These are phyloP conservation scores for Alosa sapidissima DNA, from an alignment of 2,797 vertebrate species.

Conservation along the genomic window DNA sequence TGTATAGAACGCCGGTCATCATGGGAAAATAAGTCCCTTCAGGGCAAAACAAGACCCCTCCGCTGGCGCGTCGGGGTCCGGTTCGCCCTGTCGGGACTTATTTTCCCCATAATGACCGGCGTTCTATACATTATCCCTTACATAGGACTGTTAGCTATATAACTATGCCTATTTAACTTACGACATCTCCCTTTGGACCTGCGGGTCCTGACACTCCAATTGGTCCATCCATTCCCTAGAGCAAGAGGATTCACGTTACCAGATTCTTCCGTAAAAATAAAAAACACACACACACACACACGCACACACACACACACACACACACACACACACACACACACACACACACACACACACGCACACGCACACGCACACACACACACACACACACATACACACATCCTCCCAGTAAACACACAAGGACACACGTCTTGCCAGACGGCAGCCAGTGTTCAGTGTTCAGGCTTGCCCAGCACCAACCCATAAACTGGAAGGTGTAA, in stretches of 20 bases:
- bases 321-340: slow-evolving; percentile 13
- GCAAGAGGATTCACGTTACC: slow-evolving; percentile 46
- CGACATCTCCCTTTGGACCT: slow-evolving; percentile 96
- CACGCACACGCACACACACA: not conserved
- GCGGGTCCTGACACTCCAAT: slow-evolving; percentile 89
- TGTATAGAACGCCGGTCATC: too few relatives aligned
- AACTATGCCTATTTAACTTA: slow-evolving; percentile 69
- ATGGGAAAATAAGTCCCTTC: too few relatives aligned
- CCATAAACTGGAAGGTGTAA: not conserved
- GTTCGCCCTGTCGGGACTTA: too few relatives aligned
- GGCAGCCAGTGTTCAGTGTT: not conserved
- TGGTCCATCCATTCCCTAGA: slow-evolving; percentile 91
- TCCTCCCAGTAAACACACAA: not conserved
- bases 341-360: not conserved
- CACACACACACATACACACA: not conserved
- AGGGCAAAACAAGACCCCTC: too few relatives aligned
- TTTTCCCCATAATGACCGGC: too few relatives aligned
- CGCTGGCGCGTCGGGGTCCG: too few relatives aligned
- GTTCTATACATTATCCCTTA: too few relatives aligned
- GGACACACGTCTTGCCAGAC: not conserved
- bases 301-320: not conserved
- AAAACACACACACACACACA: not conserved
- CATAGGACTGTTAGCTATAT: too few relatives aligned
- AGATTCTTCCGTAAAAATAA: not conserved
- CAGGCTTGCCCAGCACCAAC: not conserved